These are phyloP conservation scores for Egretta garzetta DNA, from an alignment of 2,113 vertebrate genomes.

Conservation along the genomic window DNA sequence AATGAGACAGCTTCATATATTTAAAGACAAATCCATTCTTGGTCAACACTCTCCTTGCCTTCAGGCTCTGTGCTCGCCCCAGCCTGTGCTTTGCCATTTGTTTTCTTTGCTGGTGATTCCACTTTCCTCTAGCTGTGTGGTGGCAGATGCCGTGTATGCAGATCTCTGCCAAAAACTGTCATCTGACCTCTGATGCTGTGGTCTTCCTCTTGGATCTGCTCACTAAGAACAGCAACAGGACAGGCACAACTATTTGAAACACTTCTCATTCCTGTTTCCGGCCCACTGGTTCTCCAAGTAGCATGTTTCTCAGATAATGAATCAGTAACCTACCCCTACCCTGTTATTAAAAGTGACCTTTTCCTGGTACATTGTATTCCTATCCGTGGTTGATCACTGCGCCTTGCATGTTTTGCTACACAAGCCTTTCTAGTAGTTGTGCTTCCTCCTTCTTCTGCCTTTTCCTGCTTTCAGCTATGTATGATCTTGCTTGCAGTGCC, in stretches of 20 bases:
- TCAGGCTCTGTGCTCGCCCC: neutral
- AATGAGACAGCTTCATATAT: neutral
- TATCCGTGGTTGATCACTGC: neutral
- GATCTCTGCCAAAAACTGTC: neutral
- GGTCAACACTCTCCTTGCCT: neutral
- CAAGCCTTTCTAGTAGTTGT: neutral
- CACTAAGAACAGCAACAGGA: neutral
- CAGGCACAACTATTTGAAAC: neutral
- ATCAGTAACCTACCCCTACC: neutral
- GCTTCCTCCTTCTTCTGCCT: neutral
- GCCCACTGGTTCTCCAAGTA: neutral
- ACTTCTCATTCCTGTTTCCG: neutral
- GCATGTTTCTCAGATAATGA: neutral
- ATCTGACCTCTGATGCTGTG: neutral
- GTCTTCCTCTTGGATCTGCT: neutral
- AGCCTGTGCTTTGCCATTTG: neutral
- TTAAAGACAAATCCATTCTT: neutral
- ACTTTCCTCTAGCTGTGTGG: neutral
- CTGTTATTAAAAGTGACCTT: neutral
- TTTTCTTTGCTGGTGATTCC: neutral
- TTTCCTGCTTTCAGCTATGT: neutral
- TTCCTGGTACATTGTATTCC: fast-evolving
- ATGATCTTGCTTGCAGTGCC: neutral
- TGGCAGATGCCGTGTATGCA: fast-evolving
- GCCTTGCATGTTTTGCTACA: neutral